Base-by-base conservation (phyloP, 92 coral and sea anemone genomes). In the Montipora capitata region DNA sequence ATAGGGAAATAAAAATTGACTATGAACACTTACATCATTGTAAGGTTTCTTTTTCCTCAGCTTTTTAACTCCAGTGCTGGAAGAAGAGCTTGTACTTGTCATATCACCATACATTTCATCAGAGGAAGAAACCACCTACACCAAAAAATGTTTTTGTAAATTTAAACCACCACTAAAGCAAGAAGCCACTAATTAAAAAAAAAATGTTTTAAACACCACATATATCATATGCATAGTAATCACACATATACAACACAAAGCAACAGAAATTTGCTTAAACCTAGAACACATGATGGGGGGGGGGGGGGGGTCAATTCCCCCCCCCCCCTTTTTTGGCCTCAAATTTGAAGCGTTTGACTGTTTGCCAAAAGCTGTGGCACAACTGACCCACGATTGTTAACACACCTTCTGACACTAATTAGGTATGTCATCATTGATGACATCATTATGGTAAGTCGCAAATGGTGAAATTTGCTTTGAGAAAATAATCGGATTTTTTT, bases 51-150 rank as follows among this genome's bases (percentile, higher is more conserved):
- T 72, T 72, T 52, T 72, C 77, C 77, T 72, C 77, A 42, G 77
- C 77, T 72, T 72, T 72, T 72, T 72, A 52, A 52, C 77, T 72
- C 54, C 54, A 40, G 77, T 72, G 77, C 57, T 72, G 77, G 49
- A n/a, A 52, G 54, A 72, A 72, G 77, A 72, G 77, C 77, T 72
- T 52, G 44, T 17, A 72, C 56, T 42, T 42, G 40, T 72, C 45
- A 72, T 44, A 52, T 44, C 17, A 72, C 56, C 77, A 72, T 52
- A 72, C 56, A 72, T 52, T 42, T 72, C 77, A 72, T 72, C 44
- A 72, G 77, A 15, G 77, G 77, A 72, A 72, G 77, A 3, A 52
- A 42, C 77, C 56, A 72, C 77, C 49, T 72, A 72, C 77, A 69
- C 63, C 63, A 57, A 57, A 57, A 57, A 57, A 1, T 57, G 63